Evolutionary conservation across 2,888 invertebrate genomes (phyloP), one percentile per base, ranked within the genome.

Genomic region (Drosophila austrosaltans): DNA sequence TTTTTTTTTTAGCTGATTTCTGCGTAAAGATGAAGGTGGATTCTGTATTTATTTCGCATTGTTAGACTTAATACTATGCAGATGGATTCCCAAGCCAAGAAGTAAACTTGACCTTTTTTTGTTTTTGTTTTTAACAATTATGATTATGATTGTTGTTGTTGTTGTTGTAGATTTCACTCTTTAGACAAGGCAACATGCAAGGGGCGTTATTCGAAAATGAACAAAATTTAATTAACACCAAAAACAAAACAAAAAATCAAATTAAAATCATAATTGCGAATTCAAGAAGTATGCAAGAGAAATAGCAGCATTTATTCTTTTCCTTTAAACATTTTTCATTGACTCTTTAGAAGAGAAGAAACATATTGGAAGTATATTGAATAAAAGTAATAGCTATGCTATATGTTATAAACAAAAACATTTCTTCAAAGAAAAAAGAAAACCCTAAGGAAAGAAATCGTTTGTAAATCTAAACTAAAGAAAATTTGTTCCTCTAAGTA

Each of bases 21-120:
- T 63, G 53, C 71, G 72, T 72, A 71, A 56, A 60, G 59, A 39
- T 53, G 32, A 59, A 56, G 30, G 48, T 32, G 75, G 75, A 69
- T 69, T 74, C 75, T 69, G 56, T 44, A 62, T 32, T 36, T 10
- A 4, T 8, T 8, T 36, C 36, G 56, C 75, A 75, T 74, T 74
- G 74, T 74, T 30, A 40, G 42, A 22, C 7, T 12, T 56, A 56
- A 39, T 20, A 60, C 25, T 39, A 62, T 39, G 61, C 62, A 53
- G 42, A 63, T 42, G 42, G 20, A 30, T 75, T 75, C 75, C 68
- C 75, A 74, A 62, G 32, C 54, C 39, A 28, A 53, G 57, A 62
- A 42, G 66, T 76, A 87, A 87, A 82, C 86, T 88, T 83, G 83
- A 83, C 83, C 89, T 80, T 75, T 75, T 75, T 53, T 16, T 16